Base-by-base conservation (phyloP, 2,797 vertebrate species). In the Hydrophis major region DNA sequence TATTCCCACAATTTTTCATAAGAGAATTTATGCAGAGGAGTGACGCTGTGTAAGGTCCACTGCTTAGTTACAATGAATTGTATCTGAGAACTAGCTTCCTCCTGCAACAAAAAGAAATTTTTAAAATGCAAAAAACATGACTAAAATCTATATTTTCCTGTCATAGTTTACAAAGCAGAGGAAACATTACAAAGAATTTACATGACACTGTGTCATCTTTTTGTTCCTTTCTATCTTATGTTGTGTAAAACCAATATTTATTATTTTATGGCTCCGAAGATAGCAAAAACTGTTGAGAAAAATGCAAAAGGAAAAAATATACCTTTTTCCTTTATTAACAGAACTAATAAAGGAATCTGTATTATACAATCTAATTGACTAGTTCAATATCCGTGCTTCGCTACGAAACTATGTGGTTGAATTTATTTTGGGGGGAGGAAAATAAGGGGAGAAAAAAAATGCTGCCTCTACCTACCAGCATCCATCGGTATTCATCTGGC, bases 1-100 rank as follows among this genome's bases (percentile, higher is more conserved):
- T 99, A 99, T 4, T 95, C 96, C 94, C 95, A 98, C 92, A 99
- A 97, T 92, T 96, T 96, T 0, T 95, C 95, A 90, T 98, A 96
- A 47, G 96, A 97, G 96, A 99, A 99, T n/a, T 96, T 96, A 96
- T 98, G 97, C 89, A 99, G 96, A 0, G 99, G 99, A 1, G 98
- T 99, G 92, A 99, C 98, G 12, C 99, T 99, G 3, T 98, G 98
- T n/a, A 99, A 95, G 60, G 97, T 97, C 99, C 99, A 99, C 28
- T 98, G 98, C 0, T 97, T 98, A 59, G 98, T 97, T 92, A 99
- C 96, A 55, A 99, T 93, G 1, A 98, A 94, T 4, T 97, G 96
- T 63, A 98, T 95, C 93, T 97, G 97, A 0, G 97, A 95, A 59
- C 98, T 97, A 10, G 96, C 93, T 60, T 95, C 97, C 74, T 98